Conservation (phyloP, 2,113 vertebrate genomes). For the Poeciliopsis turrubarensis region DNA sequence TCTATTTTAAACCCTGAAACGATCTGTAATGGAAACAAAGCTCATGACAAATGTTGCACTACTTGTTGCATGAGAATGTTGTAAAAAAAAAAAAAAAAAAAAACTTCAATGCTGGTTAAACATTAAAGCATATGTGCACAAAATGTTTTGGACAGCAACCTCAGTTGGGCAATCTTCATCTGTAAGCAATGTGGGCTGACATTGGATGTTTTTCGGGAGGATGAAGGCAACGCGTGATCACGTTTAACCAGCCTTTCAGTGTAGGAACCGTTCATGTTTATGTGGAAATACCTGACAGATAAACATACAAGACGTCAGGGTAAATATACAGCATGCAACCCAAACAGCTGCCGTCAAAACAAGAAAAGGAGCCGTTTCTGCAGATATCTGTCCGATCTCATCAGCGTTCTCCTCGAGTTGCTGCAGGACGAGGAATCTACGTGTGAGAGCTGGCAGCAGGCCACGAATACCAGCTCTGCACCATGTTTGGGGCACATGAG, state of each 20-base stretch:
- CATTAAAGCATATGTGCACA: constrained; percentile 26
- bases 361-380: not conserved
- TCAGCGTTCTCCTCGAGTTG: constrained; percentile 26
- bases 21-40: too few relatives aligned
- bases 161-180: constrained; percentile 39
- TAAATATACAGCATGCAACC: constrained; percentile 6
- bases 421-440: constrained; percentile 15
- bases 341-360: constrained; percentile 15
- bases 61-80: constrained; percentile 9
- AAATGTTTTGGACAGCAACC: constrained; percentile 15
- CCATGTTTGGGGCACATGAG: constrained; percentile 51
- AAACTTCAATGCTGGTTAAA: constrained; percentile 25
- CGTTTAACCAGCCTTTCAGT: constrained; percentile 26
- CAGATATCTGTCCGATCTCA: constrained; percentile 6
- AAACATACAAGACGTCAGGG: constrained; percentile 30
- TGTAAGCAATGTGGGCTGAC: constrained; percentile 46
- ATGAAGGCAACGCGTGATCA: constrained; percentile 6
- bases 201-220: constrained; percentile 42
- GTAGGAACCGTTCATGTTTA: constrained; percentile 9
- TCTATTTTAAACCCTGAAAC: too few relatives aligned
- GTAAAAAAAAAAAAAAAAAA: constrained; percentile 1
- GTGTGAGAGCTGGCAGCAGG: constrained; percentile 25
- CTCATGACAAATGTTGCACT: too few relatives aligned
- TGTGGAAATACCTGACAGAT: constrained; percentile 30
- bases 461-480: constrained; percentile 12